Percentiles rank a stretch among this genome's conserved stretches.
These are phyloP conservation scores for Drosophila cardini DNA, from an alignment of 1,140 invertebrate species.

Conservation along the genomic window DNA sequence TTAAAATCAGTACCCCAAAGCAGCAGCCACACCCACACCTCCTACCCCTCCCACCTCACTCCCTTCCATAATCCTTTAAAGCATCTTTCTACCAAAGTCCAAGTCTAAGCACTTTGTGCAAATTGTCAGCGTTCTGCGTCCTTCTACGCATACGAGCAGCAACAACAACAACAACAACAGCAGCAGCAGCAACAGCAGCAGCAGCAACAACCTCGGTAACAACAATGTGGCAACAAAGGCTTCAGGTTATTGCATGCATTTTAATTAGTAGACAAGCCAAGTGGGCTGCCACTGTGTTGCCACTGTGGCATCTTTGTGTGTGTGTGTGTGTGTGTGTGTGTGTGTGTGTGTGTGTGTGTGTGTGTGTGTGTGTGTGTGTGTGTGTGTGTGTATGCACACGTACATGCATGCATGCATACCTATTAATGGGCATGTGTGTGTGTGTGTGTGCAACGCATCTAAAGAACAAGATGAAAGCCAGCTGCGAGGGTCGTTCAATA, in stretches of 20 bases:
- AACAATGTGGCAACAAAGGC: slow-evolving; percentile 79
- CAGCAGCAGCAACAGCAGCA: slow-evolving; percentile 49
- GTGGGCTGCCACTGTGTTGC: slow-evolving; percentile 65
- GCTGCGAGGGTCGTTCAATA: not conserved
- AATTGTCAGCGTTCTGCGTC: slow-evolving; percentile 74
- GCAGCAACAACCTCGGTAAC: slow-evolving; percentile 53
- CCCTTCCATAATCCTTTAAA: not conserved
- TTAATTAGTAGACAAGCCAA: slow-evolving; percentile 83
- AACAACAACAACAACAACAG: slow-evolving; percentile 36
- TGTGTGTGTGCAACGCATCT: slow-evolving; percentile 36
- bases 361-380: slow-evolving; percentile 32
- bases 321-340: slow-evolving; percentile 1
- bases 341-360: not conserved
- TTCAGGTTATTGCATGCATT: slow-evolving; percentile 83
- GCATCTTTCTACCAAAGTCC: slow-evolving; percentile 33
- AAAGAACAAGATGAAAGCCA: slow-evolving; percentile 48
- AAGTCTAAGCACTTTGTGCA: slow-evolving; percentile 74
- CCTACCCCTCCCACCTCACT: not conserved
- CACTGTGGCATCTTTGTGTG: slow-evolving; percentile 37
- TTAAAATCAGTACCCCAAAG: slow-evolving; percentile 1
- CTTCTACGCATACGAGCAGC: slow-evolving; percentile 70
- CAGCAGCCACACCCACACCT: not conserved
- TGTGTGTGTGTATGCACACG: slow-evolving; percentile 26
- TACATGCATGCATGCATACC: too few species aligned
- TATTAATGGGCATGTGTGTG: not conserved